A percentile compares a stretch with the other conserved stretches of the same genome.
Evolutionary conservation across 2,888 invertebrate species (phyloP).

Genomic region (Poecilus cupreus): DNA sequence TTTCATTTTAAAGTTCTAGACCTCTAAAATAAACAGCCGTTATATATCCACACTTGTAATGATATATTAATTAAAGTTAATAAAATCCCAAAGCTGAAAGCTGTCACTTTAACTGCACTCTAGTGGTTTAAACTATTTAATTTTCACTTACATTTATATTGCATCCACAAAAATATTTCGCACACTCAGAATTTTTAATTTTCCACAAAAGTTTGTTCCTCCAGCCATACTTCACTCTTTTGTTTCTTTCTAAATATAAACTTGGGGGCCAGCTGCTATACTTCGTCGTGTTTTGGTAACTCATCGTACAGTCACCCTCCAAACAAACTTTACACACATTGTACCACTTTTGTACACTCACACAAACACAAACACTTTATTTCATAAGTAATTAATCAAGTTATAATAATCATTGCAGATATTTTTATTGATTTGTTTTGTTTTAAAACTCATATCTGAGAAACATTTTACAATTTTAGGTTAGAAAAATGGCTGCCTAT

Average conservation of each 20-base stretch:
- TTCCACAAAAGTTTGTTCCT: conserved; percentile 47
- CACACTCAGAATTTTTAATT: conserved; percentile 44
- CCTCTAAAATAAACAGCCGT: too few species aligned
- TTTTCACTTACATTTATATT: conserved; percentile 39
- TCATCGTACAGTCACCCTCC: conserved; percentile 22
- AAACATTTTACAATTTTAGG: not conserved
- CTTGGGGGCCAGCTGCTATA: conserved; percentile 54
- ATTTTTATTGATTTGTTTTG: too few species aligned
- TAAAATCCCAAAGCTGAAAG: too few species aligned
- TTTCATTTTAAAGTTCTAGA: too few species aligned
- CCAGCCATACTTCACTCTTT: conserved; percentile 29
- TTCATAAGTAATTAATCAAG: too few species aligned
- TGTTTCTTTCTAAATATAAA: conserved; percentile 47
- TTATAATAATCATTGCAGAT: too few species aligned
- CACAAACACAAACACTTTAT: not conserved
- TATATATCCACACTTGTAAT: too few species aligned
- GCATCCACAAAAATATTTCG: conserved; percentile 39
- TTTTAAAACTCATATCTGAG: too few species aligned
- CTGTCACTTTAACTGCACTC: too few species aligned
- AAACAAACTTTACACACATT: conserved; percentile 8
- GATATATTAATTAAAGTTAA: too few species aligned
- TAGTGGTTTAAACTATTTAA: not conserved
- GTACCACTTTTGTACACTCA: not conserved
- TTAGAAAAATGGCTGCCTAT: not conserved
- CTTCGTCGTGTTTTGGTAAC: conserved; percentile 52